Evolutionary conservation across 2,797 vertebrate genomes (phyloP).

Genomic region (Tapera naevia): DNA sequence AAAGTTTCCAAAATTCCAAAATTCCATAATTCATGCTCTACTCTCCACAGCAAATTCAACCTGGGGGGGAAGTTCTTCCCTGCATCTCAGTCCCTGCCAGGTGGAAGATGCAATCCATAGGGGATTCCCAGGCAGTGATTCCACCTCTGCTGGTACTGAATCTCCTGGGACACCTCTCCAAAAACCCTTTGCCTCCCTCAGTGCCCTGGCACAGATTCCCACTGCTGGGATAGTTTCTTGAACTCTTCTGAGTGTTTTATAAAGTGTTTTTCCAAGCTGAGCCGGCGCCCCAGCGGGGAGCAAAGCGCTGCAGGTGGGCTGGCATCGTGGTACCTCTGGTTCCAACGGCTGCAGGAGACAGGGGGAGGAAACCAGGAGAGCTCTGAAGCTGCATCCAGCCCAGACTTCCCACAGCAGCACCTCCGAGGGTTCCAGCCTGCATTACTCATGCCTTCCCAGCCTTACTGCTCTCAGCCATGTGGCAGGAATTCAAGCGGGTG

Average conservation of each 20-base stretch:
- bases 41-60: neutral
- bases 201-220: neutral
- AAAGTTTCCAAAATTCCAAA: no score
- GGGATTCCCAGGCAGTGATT: fast-evolving
- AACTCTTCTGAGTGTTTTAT: fast-evolving
- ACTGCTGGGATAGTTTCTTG: fast-evolving
- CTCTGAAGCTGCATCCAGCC: neutral
- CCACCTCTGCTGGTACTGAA: fast-evolving
- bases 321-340: fast-evolving
- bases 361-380: fast-evolving
- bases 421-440: slow-evolving; percentile 1
- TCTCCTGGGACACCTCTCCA: fast-evolving
- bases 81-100: neutral
- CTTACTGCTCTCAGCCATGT: slow-evolving; percentile 52
- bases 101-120: neutral
- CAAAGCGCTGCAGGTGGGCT: neutral
- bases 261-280: neutral
- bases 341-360: neutral
- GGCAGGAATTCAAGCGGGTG: slow-evolving; percentile 79
- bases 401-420: neutral
- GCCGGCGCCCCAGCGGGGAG: neutral
- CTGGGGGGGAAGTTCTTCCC: fast-evolving
- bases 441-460: slow-evolving; percentile 62
- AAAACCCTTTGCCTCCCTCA: fast-evolving
- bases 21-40: fast-evolving